Evolutionary conservation across 2,888 invertebrate genomes (phyloP), one percentile per base, ranked within the genome.

Genomic region (Caenorhabditis sp.): DNA sequence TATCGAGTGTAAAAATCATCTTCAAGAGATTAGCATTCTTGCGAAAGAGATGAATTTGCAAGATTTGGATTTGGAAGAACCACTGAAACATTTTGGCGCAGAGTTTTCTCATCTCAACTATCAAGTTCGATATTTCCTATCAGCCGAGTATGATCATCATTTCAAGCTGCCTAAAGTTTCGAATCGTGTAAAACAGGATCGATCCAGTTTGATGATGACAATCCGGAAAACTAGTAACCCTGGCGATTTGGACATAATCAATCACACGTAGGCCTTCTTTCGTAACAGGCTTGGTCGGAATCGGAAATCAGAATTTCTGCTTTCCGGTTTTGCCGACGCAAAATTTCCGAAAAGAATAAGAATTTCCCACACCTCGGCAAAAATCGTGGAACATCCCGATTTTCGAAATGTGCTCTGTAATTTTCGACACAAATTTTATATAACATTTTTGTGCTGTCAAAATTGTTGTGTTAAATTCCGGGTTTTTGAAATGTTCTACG

Each of bases 141-240:
- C 74, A 6, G 66, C 74, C 10, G 69, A 69, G 21, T 74, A 74
- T 27, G 74, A 74, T 23, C 49, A 55, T 37, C 60, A 60, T 4
- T 63, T 74, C 60, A 69, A 58, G 31, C 55, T 74, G 12, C 69
- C 74, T 21, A 74, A 74, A 53, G 21, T 66, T 1, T 74, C 74
- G 6, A 43, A 10, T 17, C 66, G 63, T 17, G 50, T 66, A 36
- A 66, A 69, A 58, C 57, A 55, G 4, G 74, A 69, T 31, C 59
- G 57, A 31, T 55, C 65, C 0, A 66, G 66, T 31, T 17, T 74
- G 17, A 63, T 66, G 0, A 61, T 74, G 36, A 53, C 58, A 12
- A 57, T 69, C 21, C 17, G 27, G 6, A 69, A 69, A 51, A n/a
- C 53, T 0, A 23, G 17, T 2, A 58, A 53, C 6, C 26, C 21